phyloP scores from a whole-genome alignment of 2,113 vertebrate species.

The Camelus dromedarius region DNA sequence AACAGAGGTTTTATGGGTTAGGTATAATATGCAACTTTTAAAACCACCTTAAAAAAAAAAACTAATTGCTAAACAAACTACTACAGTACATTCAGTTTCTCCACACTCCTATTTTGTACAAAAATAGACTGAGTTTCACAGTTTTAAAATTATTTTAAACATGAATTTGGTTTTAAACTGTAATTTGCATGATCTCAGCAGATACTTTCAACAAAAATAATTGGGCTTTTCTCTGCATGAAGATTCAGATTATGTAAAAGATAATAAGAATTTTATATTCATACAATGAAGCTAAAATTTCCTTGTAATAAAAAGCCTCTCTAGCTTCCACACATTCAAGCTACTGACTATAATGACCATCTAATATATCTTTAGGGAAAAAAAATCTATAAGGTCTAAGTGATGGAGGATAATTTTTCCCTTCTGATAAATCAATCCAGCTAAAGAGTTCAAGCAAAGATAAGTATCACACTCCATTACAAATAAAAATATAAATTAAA shows the following conservation, averaged over 20 bases:
- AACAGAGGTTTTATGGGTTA: background rate
- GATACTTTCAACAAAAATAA: slow-evolving; percentile 68
- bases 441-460: slow-evolving; percentile 39
- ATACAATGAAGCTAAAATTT: slow-evolving; percentile 45
- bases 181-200: slow-evolving; percentile 53
- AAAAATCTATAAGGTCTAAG: slow-evolving; percentile 43
- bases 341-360: slow-evolving; percentile 50
- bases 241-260: slow-evolving; percentile 47
- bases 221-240: background rate
- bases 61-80: slow-evolving; percentile 52
- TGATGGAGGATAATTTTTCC: slow-evolving; percentile 6
- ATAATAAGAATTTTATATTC: slow-evolving; percentile 50
- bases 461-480: background rate
- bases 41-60: slow-evolving; percentile 41
- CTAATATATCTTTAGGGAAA: slow-evolving; percentile 21
- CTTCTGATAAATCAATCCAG: slow-evolving; percentile 50
- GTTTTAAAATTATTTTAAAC: slow-evolving; percentile 63
- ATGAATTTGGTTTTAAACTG: slow-evolving; percentile 36
- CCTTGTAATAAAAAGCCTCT: slow-evolving; percentile 20
- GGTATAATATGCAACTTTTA: slow-evolving; percentile 25
- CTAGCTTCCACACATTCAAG: slow-evolving; percentile 45
- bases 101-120: slow-evolving; percentile 54
- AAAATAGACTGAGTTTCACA: slow-evolving; percentile 62
- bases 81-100: slow-evolving; percentile 59
- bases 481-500: slow-evolving; percentile 62